phyloP scores from a whole-genome alignment of 2,113 vertebrate species.

The Grammomys surdaster region DNA sequence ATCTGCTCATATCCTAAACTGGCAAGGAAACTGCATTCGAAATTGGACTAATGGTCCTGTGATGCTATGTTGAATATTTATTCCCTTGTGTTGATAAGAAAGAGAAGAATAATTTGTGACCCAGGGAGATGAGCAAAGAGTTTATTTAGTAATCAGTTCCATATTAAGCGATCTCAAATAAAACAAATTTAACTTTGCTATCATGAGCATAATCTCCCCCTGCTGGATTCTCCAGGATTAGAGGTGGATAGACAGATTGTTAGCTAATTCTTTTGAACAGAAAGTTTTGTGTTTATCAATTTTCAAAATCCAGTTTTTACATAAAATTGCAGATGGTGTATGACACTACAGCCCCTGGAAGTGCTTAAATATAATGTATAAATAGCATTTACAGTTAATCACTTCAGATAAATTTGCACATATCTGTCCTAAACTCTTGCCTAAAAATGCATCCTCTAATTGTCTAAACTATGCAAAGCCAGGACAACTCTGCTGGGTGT shows the following conservation, averaged over 20 bases:
- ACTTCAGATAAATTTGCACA: slow-evolving; percentile 6
- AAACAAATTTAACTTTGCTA: background rate
- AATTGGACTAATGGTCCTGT: background rate
- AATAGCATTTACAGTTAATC: background rate
- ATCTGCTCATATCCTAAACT: background rate
- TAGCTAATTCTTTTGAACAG: slow-evolving; percentile 23
- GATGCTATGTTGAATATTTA: background rate
- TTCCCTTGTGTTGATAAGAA: slow-evolving; percentile 34
- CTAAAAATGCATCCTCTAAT: background rate
- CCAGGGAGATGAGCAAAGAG: background rate
- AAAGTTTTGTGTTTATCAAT: background rate
- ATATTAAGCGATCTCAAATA: background rate
- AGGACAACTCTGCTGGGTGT: background rate
- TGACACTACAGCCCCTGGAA: background rate
- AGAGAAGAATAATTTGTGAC: background rate
- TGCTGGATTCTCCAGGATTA: background rate
- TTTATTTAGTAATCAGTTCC: background rate
- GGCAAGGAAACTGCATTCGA: background rate
- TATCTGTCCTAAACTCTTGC: background rate
- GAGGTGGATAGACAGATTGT: background rate
- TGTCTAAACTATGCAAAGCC: slow-evolving; percentile 23
- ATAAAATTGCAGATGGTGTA: background rate
- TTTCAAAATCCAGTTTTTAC: slow-evolving; percentile 2
- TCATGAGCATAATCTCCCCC: background rate
- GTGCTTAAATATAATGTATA: background rate